Conservation (phyloP, 2,113 vertebrate genomes). For the Gorsachius goisagi region DNA sequence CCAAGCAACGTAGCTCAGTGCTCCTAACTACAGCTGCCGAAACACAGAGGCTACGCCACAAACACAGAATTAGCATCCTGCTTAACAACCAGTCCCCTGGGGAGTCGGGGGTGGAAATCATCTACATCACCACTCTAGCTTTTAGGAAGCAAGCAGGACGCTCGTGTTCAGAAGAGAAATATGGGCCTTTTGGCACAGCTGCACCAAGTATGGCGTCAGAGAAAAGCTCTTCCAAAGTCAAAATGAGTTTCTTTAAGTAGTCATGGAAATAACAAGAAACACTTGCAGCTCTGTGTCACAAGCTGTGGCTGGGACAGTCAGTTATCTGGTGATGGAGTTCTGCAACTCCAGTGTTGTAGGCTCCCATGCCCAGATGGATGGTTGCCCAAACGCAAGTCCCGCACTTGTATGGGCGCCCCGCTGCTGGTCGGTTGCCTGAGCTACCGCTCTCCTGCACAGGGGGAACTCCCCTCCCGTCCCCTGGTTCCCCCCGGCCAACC, state of each 20-base stretch:
- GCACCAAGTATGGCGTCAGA: fast-evolving
- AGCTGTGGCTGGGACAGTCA: fast-evolving
- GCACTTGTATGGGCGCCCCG: fast-evolving
- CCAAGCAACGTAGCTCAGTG: fast-evolving
- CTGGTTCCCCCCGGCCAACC: fast-evolving
- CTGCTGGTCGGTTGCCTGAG: fast-evolving
- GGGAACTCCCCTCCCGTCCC: background rate
- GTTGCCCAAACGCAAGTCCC: fast-evolving
- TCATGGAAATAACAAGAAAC: fast-evolving
- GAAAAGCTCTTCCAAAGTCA: background rate
- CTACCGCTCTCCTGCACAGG: fast-evolving
- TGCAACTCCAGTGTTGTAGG: fast-evolving
- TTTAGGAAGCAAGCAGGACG: background rate
- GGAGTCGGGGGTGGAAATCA: background rate
- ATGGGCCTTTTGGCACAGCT: background rate
- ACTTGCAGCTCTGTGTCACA: fast-evolving
- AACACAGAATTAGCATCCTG: background rate
- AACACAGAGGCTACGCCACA: background rate
- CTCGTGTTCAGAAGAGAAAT: background rate
- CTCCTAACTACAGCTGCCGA: fast-evolving
- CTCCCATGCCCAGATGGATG: fast-evolving
- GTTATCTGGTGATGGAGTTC: fast-evolving
- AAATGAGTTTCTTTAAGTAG: background rate
- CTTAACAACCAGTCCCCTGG: fast-evolving
- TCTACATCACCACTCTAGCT: too few relatives aligned